A percentile compares a stretch with the other conserved stretches of the same genome.
Conservation (phyloP, 2,113 vertebrate species). For the Leucosticte australis region DNA sequence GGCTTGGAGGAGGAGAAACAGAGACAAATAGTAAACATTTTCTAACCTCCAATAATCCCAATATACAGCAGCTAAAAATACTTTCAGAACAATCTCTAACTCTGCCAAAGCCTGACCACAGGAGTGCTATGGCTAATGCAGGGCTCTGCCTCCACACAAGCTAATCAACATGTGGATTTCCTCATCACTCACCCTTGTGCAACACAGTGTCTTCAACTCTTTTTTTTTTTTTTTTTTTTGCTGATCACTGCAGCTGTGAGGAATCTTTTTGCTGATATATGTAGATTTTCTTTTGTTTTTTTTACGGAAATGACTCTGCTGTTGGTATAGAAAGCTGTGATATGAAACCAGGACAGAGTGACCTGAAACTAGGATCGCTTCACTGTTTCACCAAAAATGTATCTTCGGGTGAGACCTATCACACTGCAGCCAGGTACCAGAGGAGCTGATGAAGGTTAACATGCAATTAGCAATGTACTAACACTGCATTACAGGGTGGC, state of each 20-base stretch:
- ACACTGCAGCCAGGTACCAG: neutral
- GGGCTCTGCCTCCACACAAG: neutral
- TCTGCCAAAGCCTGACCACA: neutral
- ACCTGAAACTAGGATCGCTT: neutral
- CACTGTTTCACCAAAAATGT: neutral
- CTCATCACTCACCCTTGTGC: slow-evolving; percentile 1
- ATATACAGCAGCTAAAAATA: neutral
- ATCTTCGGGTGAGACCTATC: neutral
- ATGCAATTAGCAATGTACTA: neutral
- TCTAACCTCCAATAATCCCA: neutral
- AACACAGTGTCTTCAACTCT: neutral
- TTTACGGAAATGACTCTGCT: neutral
- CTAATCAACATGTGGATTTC: neutral
- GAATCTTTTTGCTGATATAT: neutral
- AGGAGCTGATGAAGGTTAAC: neutral
- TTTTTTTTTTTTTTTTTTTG: slow-evolving; percentile 13
- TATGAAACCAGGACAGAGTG: neutral
- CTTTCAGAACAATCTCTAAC: neutral
- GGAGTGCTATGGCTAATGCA: neutral
- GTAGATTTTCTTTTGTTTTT: neutral
- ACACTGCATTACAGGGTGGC: neutral
- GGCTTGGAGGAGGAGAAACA: neutral
- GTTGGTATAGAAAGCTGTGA: neutral
- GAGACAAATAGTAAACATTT: neutral
- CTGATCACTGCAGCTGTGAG: slow-evolving; percentile 14